Base-by-base conservation (phyloP, 2,888 invertebrate species). In the Leptinotarsa haldemani region DNA sequence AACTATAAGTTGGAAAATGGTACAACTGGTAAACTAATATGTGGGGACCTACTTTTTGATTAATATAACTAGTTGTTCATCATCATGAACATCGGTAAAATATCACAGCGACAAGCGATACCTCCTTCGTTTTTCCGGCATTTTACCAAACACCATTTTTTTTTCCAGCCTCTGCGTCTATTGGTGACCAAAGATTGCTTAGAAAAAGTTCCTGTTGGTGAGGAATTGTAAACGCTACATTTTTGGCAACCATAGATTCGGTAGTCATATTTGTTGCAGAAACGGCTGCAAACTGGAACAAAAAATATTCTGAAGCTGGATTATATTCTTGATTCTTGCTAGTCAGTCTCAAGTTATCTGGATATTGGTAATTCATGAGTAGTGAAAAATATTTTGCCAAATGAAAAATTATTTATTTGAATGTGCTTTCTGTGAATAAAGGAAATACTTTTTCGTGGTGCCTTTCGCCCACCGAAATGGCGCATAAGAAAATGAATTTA, bases 31-130 rank as follows among this genome's bases (percentile, higher is more conserved):
- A 30, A 30, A 30, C 40, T 40, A 40, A 40, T 12, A 9, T 40
- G 12, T 40, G 40, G 40, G 40, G 9, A 40, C 40, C 40, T 40
- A 40, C 40, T 40, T 40, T 40, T 40, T 40, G 5, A 12, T 40
- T 40, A 40, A 12, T 40, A 40, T 40, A 9, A 40, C 2, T 40
- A 9, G 40, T 40, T 40, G 12, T 40, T 40, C 40, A 40, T 16
- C 50, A 13, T 50, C 50, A 13, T 22, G 12, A 53, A 77, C 82
- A 92, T 90, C 2, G 94, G 93, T 65, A 91, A 88, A 71, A 93
- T 88, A 87, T 94, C 92, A 86, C 94, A 94, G 86, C 93, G 92
- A 88, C 94, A 94, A 77, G 93, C 93, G 40, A 91, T 91, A n/a
- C 94, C 94, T 71, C 94, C 94, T 79, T 93, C 91, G 2, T 93